These are phyloP conservation scores for Puma concolor DNA, from an alignment of 2,113 vertebrate species.

Conservation along the genomic window DNA sequence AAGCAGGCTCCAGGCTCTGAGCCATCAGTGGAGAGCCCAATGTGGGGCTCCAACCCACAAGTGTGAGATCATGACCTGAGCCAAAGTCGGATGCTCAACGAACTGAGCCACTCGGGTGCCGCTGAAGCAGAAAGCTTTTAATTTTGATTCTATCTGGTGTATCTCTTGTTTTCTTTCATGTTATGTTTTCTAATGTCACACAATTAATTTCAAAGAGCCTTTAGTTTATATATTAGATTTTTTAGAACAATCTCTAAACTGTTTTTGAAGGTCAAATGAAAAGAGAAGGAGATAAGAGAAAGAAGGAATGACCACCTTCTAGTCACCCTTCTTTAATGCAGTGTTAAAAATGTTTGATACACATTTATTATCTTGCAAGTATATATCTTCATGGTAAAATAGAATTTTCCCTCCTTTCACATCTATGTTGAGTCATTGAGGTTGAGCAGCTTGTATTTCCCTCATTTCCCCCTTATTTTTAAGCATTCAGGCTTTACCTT, in stretches of 20 bases:
- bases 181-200: not conserved
- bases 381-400: not conserved
- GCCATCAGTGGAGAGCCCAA: too few species aligned
- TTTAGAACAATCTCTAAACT: not conserved
- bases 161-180: not conserved
- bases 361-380: not conserved
- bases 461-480: not conserved
- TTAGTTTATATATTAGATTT: constrained; percentile 18
- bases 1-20: too few species aligned
- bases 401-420: not conserved
- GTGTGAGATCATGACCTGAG: too few species aligned
- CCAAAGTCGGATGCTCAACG: too few species aligned
- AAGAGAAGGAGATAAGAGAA: not conserved
- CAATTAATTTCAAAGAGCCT: constrained; percentile 4
- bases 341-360: not conserved
- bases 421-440: not conserved
- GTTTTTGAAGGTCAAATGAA: not conserved
- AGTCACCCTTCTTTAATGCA: not conserved
- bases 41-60: too few species aligned
- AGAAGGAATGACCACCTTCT: not conserved
- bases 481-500: constrained; percentile 84
- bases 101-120: too few species aligned
- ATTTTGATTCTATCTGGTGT: constrained; percentile 4
- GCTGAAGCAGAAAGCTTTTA: not conserved
- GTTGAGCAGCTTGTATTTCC: not conserved